phyloP scores from a whole-genome alignment of 2,113 vertebrate genomes.

The Alexandromys fortis region DNA sequence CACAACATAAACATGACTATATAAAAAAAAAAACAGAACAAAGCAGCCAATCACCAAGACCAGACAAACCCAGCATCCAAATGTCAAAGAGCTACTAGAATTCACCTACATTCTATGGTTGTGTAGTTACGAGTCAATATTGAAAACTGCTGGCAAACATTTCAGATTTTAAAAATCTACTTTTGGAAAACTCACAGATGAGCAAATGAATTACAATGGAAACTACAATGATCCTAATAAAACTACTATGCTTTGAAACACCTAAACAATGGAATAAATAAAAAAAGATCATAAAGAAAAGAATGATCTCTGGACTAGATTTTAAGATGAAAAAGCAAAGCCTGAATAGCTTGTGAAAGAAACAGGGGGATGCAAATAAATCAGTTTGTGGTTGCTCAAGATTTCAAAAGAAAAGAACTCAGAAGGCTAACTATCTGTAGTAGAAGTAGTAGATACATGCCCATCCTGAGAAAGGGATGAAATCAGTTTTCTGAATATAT shows the following conservation, averaged over 20 bases:
- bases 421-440: neutral
- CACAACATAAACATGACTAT: neutral
- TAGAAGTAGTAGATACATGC: too few species aligned
- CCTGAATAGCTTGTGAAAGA: neutral
- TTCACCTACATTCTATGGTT: neutral
- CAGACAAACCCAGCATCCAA: neutral
- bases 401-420: constrained; percentile 16
- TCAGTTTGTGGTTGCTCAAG: neutral
- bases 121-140: neutral
- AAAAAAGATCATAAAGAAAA: neutral
- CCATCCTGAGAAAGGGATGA: neutral
- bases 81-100: neutral
- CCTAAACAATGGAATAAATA: neutral
- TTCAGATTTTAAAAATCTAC: constrained; percentile 42
- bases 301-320: constrained; percentile 5
- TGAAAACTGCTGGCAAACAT: constrained; percentile 28
- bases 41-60: constrained; percentile 17
- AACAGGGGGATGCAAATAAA: neutral
- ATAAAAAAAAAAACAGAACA: neutral
- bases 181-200: constrained; percentile 17
- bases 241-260: constrained; percentile 39
- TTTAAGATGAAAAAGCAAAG: constrained; percentile 5
- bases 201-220: constrained; percentile 44
- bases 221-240: constrained; percentile 28
- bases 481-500: neutral